Base-by-base conservation (phyloP, 2,113 vertebrate species). In the Hiodon tergisus region DNA sequence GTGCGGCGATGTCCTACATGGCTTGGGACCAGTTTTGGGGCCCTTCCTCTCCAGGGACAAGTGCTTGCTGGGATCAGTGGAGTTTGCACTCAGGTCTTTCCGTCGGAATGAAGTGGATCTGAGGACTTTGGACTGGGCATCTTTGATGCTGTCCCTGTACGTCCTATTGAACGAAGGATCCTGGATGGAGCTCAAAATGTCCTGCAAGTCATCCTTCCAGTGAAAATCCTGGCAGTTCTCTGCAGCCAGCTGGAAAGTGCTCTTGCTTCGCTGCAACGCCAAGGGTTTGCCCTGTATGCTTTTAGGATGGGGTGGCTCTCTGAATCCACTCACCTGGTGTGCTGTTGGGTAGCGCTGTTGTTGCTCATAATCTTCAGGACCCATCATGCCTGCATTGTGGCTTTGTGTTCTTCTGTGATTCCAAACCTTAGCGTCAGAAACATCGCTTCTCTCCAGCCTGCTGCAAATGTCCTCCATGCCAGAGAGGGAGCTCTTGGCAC, bases 121-220 rank as follows among this genome's bases (percentile, higher is more conserved):
- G 55, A 98, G 86, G 6, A 97, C 95, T 46, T 92, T 93, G 53
- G 92, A 89, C 86, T 97, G 95, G 4, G 91, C 94, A 0, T 95
- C 93, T 81, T 96, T 96, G 78, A 96, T 88, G 76, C 92, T 94
- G 77, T 98, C 95, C 79, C 94, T 89, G 87, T 95, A 96, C 76
- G 92, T 84, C 53, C 92, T 93, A 86, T 90, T 94, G 73, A 88
- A 90, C 0, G 87, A 89, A 0, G 77, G 79, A 14, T 95, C 96
- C 72, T 87, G 83, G 57, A 89, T 85, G 0, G 84, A 86, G 4
- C 90, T 87, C 0, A 88, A 80, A 0, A 82, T 74, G 58, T 90
- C 79, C 3, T 90, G 87, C 68, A 83, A 0, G 0, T 80, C 85
- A 0, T 89, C 89, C 66, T 71, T 88, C 90, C 85, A 89, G 0